Conservation (phyloP, 2,113 vertebrate genomes). For the Porphyrio hochstetteri region DNA sequence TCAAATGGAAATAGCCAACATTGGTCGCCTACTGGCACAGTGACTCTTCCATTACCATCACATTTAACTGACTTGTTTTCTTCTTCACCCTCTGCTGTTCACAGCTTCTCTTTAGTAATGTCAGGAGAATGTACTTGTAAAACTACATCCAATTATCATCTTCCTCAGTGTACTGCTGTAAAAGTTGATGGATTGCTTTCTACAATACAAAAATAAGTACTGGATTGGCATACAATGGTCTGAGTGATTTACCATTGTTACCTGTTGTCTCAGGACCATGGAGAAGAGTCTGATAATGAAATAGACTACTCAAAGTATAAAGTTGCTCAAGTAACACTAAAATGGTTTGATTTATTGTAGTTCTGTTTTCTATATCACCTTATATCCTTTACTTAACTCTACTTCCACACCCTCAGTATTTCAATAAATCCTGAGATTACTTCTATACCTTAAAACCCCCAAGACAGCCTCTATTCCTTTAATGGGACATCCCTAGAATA, state of each 20-base stretch:
- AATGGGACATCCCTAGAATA: background rate
- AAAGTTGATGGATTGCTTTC: background rate
- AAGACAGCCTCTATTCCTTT: background rate
- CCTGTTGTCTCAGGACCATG: background rate
- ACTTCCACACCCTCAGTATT: background rate
- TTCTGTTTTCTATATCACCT: background rate
- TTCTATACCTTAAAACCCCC: background rate
- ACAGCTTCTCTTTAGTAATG: background rate
- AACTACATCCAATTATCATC: background rate
- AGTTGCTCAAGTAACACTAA: background rate
- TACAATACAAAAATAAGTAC: background rate
- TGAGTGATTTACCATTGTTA: background rate
- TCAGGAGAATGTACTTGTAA: background rate
- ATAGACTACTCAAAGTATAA: background rate
- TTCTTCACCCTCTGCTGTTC: background rate
- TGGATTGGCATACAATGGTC: background rate
- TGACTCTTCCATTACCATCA: background rate
- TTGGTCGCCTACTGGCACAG: background rate
- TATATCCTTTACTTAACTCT: background rate
- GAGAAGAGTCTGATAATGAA: background rate
- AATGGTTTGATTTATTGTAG: background rate
- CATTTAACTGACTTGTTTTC: background rate
- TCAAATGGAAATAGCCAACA: background rate
- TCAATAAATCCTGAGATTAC: background rate
- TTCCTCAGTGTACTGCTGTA: background rate